A percentile compares a stretch with the other conserved stretches of the same genome.
These are phyloP conservation scores for Elgonia sp. DNA, from an alignment of 2,888 invertebrate species.

Conservation along the genomic window DNA sequence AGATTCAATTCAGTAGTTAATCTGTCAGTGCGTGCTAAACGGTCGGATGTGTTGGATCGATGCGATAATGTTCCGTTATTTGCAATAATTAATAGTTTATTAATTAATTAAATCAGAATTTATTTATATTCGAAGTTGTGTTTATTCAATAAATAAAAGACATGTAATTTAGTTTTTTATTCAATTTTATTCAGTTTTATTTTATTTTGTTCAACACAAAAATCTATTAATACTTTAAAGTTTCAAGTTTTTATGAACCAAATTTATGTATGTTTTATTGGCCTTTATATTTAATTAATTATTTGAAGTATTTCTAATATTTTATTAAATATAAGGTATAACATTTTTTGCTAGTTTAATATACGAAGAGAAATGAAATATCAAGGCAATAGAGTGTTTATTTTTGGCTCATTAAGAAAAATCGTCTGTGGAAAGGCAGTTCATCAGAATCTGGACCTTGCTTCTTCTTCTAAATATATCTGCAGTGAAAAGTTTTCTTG, in stretches of 20 bases:
- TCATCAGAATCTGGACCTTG: constrained; percentile 46
- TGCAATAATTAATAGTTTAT: not conserved
- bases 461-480: constrained; percentile 22
- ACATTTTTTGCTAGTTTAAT: constrained; percentile 9
- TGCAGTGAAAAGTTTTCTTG: constrained; percentile 1
- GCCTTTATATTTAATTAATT: not conserved
- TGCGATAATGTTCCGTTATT: not conserved
- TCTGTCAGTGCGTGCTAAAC: constrained; percentile 82
- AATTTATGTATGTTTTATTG: not conserved
- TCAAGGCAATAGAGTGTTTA: constrained; percentile 58
- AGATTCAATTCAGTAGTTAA: constrained; percentile 81
- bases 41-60: constrained; percentile 79
- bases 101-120: not conserved
- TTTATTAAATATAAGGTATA: not conserved
- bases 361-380: constrained; percentile 67
- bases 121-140: not conserved
- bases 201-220: not conserved
- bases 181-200: not conserved
- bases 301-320: not conserved
- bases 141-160: not conserved
- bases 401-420: constrained; percentile 63
- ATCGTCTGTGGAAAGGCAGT: constrained; percentile 49
- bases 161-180: not conserved
- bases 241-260: not conserved
- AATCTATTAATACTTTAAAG: not conserved